Base-by-base conservation (phyloP, 2,113 vertebrate species). In the Thalassarche chlororhynchos region DNA sequence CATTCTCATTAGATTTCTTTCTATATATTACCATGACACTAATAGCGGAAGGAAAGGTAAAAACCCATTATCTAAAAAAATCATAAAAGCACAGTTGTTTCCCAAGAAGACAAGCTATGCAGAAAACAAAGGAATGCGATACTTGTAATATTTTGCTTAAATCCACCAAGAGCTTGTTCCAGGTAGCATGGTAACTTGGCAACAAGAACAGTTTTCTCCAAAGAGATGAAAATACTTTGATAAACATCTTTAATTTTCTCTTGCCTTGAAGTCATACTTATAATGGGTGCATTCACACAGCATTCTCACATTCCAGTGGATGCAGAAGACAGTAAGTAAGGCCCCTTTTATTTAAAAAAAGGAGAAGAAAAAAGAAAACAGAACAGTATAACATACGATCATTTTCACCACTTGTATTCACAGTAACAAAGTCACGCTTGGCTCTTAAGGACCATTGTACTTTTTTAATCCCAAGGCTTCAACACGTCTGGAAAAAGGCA, bases 221-320 rank as follows among this genome's bases (percentile, higher is more conserved):
- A 93, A 96, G 87, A 94, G 36, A 94, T 49, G 62, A 95, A 97
- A 97, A 78, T 68, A 77, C 69, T 89, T 97, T 97, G 98, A 98
- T 93, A 97, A 95, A 98, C 94, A 89, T 84, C 42, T 98, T 98
- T 98, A 90, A 98, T 98, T 98, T 98, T 88, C 92, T 90, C 36
- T 54, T 74, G 78, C 80, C 94, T 97, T 55, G 36, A 88, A 97
- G 92, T 89, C 83, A 83, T 81, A 20, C 26, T 85, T 32, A 14
- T 70, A 94, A 87, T 77, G 87, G 60, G 57, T 62, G 44, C 69
- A 38, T 51, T 44, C 91, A 94, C 18, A 17, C 20, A 38, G 84
- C 61, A 78, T 80, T 93, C 81, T 89, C 21, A 81, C 49, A 78
- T 85, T 95, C 40, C 62, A 70, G 58, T 40, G n/a, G 14, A 51